phyloP scores from a whole-genome alignment of 2,113 vertebrate genomes.

The Addax nasomaculatus region DNA sequence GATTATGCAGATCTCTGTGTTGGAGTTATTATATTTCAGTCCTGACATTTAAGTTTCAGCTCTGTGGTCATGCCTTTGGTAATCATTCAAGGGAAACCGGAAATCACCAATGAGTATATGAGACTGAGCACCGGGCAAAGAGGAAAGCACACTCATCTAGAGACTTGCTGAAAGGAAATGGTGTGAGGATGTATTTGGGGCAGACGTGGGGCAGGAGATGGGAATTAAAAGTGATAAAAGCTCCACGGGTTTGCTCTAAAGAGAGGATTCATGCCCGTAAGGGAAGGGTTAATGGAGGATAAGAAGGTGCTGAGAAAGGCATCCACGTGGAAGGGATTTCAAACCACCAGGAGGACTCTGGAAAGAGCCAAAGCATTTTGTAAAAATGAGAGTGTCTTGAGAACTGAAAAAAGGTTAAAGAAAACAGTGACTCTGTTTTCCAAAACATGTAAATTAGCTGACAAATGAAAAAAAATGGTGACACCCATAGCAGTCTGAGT shows the following conservation, averaged over 20 bases:
- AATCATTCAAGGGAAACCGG: background rate
- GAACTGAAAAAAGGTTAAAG: background rate
- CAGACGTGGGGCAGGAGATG: rapidly evolving
- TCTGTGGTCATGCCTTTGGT: background rate
- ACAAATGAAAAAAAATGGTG: background rate
- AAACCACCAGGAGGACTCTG: background rate
- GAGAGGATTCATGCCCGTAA: background rate
- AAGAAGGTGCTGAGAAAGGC: background rate
- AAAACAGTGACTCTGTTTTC: slow-evolving; percentile 5
- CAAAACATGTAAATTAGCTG: slow-evolving; percentile 34
- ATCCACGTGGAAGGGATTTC: background rate
- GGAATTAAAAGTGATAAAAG: background rate
- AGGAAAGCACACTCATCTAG: background rate
- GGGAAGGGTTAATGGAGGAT: background rate
- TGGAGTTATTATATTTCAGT: background rate
- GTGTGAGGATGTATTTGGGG: rapidly evolving
- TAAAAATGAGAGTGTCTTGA: background rate
- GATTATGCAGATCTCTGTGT: background rate
- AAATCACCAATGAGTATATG: background rate
- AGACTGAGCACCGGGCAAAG: background rate
- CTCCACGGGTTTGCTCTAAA: no score
- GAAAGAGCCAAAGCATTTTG: background rate
- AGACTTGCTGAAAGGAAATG: rapidly evolving
- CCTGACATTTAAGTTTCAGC: background rate
- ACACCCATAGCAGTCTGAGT: background rate